Evolutionary conservation across 2,888 invertebrate species (phyloP), one percentile per base, ranked within the genome.

Genomic region (Chymomyza fuscimana): DNA sequence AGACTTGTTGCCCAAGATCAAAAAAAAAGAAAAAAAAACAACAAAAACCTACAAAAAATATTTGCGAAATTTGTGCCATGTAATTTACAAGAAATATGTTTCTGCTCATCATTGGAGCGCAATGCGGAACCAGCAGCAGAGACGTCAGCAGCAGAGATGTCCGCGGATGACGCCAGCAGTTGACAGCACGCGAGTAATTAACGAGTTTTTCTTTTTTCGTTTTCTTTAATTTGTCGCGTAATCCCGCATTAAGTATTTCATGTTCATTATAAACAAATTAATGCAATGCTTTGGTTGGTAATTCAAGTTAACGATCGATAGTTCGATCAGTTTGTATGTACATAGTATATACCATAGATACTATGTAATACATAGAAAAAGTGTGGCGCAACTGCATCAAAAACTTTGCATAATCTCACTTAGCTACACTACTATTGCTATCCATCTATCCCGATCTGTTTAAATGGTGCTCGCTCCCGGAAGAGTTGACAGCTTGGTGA

Each of bases 261-360:
- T 32, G 51, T 63, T 79, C 86, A 86, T 85, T 85, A 85, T 83
- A 85, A 86, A 85, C 84, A 86, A 85, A 85, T 85, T 83, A 85
- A 75, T 69, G 82, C 66, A 68, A 72, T 70, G 74, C 65, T 9
- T 15, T 19, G 19, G 5, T 63, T 65, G 61, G 25, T 70, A 63
- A 74, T 65, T 54, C 69, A 32, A 25, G 29, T 29, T 32, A 59
- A 59, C 58, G 71, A 75, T 67, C 36, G 62, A 29, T 40, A 51
- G 65, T 71, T 78, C 70, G 76, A 78, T 73, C 73, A 73, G 73
- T 78, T 76, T 70, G 69, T 78, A 60, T 64, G 67, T 50, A 67
- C 5, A 6, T 32, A 25, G 67, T 50, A 67, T 40, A 6, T 32
- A 25, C 25, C 25, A 25, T 25, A 25, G 25, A 25, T 25, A 25